Conservation (phyloP, 2,113 vertebrate species). For the Hypomesus transpacificus region DNA sequence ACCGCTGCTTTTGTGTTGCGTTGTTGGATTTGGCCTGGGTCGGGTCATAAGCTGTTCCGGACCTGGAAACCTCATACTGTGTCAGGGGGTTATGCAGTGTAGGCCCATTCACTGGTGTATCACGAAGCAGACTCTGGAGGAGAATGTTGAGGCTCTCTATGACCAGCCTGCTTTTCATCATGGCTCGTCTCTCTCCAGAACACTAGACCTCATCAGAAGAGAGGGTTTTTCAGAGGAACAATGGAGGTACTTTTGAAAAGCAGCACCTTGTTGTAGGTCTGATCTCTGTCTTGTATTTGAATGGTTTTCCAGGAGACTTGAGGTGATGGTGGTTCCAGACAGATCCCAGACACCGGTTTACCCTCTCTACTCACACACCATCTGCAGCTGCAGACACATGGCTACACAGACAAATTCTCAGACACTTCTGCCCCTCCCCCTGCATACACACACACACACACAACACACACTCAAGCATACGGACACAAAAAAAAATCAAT, state of each 20-base stretch:
- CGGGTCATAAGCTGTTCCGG: not conserved
- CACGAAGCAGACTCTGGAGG: too few relatives aligned
- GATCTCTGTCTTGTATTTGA: not conserved
- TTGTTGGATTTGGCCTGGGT: not conserved
- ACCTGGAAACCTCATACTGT: not conserved
- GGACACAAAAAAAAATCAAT: not conserved
- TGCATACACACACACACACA: slow-evolving; percentile 7
- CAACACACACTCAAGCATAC: slow-evolving; percentile 15
- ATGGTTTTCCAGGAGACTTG: not conserved
- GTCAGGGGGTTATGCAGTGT: not conserved
- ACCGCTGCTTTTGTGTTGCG: not conserved
- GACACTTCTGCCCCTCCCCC: slow-evolving; percentile 37
- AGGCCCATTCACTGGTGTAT: too few relatives aligned
- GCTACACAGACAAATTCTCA: slow-evolving; percentile 35
- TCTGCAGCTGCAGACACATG: slow-evolving; percentile 44
- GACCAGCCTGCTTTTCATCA: too few relatives aligned
- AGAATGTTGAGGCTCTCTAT: too few relatives aligned
- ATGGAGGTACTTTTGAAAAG: too few relatives aligned
- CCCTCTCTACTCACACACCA: slow-evolving; percentile 47
- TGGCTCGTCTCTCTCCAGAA: too few relatives aligned
- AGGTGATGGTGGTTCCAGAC: slow-evolving; percentile 11
- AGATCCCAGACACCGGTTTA: slow-evolving; percentile 40
- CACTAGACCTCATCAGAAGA: too few relatives aligned
- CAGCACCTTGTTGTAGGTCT: too few relatives aligned
- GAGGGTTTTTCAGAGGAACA: too few relatives aligned